Conservation (phyloP, 2,888 invertebrate species). For the Microctonus brassicae region DNA sequence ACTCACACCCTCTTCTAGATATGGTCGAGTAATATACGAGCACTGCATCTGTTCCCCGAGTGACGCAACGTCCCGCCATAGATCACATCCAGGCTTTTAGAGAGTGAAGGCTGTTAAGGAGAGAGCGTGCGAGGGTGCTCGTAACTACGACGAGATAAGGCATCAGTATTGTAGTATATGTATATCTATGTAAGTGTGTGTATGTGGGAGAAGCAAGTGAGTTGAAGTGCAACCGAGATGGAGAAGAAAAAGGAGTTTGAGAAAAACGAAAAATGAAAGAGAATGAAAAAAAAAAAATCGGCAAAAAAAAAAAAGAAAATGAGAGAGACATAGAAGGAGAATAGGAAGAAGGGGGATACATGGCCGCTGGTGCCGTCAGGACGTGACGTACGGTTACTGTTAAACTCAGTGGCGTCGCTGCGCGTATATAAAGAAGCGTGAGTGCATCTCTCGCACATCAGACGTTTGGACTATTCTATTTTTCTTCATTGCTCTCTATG, state of each 20-base stretch:
- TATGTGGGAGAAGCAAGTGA: conserved; percentile 52
- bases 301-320: conserved; percentile 11
- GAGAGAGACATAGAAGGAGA: conserved; percentile 35
- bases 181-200: too few relatives aligned
- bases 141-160: conserved; percentile 51
- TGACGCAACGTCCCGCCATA: conserved; percentile 79
- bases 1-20: conserved; percentile 56
- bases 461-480: conserved; percentile 1
- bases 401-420: conserved; percentile 57
- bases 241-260: conserved; percentile 27
- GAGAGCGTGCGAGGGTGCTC: conserved; percentile 64
- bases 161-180: too few relatives aligned
- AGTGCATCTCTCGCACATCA: conserved; percentile 46
- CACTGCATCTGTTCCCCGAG: conserved; percentile 70
- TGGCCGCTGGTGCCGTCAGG: conserved; percentile 50
- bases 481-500: background rate
- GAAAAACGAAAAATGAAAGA: conserved; percentile 31
- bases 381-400: conserved; percentile 67
- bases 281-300: background rate
- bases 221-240: conserved; percentile 43
- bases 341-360: conserved; percentile 41
- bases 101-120: conserved; percentile 74
- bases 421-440: conserved; percentile 47
- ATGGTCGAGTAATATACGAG: conserved; percentile 69
- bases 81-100: conserved; percentile 76